These are phyloP conservation scores for Potamarius usumacintae DNA, from an alignment of 2,113 vertebrate genomes.

Conservation along the genomic window DNA sequence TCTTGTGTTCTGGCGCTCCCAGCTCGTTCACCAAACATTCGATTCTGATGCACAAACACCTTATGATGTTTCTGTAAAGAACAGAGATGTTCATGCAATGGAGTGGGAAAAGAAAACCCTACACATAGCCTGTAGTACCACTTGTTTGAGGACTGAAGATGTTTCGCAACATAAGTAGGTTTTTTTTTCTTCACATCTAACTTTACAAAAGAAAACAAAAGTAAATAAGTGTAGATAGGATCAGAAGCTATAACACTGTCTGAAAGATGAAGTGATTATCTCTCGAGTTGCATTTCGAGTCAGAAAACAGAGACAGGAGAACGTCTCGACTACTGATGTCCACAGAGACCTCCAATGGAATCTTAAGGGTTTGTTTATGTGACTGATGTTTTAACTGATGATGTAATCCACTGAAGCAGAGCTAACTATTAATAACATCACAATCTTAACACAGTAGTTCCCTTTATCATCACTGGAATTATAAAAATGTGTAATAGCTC, in stretches of 20 bases:
- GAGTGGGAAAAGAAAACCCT: background rate
- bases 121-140: background rate
- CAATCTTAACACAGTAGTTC: background rate
- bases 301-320: background rate
- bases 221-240: background rate
- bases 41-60: background rate
- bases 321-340: background rate
- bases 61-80: background rate
- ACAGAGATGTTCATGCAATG: background rate
- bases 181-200: background rate
- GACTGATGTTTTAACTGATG: background rate
- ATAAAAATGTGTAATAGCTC: background rate
- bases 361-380: background rate
- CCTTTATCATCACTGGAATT: background rate
- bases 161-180: background rate
- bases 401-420: background rate
- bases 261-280: background rate
- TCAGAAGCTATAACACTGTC: background rate
- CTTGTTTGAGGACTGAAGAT: background rate
- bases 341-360: background rate
- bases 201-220: background rate
- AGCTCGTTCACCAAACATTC: background rate
- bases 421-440: background rate
- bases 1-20: background rate
- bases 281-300: background rate